These are phyloP conservation scores for Sus scrofa DNA, from an alignment of 2,113 vertebrate species.

Conservation along the genomic window T2T-Sscrofa CM000812.6:123267001-123267500, in stretches of 20 bases:
- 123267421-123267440: not conserved
- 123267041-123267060: not conserved
- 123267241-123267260: not conserved
- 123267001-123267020: not conserved
- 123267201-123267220: not conserved
- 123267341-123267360: not conserved
- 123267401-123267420: constrained; percentile 1
- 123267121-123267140: not conserved
- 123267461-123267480: not conserved
- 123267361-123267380: not conserved
- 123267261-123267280: not conserved
- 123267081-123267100: not conserved
- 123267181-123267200: not conserved
- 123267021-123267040: not conserved
- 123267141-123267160: not conserved
- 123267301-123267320: not conserved
- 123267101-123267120: not conserved
- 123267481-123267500: not conserved
- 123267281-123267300: not conserved
- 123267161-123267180: not conserved
- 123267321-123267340: not conserved
- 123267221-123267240: not conserved
- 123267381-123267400: not conserved
- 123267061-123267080: not conserved
- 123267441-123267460: not conserved